phyloP scores from a whole-genome alignment of 2,888 invertebrate genomes.

The Theodoxus fluviatilis region DNA sequence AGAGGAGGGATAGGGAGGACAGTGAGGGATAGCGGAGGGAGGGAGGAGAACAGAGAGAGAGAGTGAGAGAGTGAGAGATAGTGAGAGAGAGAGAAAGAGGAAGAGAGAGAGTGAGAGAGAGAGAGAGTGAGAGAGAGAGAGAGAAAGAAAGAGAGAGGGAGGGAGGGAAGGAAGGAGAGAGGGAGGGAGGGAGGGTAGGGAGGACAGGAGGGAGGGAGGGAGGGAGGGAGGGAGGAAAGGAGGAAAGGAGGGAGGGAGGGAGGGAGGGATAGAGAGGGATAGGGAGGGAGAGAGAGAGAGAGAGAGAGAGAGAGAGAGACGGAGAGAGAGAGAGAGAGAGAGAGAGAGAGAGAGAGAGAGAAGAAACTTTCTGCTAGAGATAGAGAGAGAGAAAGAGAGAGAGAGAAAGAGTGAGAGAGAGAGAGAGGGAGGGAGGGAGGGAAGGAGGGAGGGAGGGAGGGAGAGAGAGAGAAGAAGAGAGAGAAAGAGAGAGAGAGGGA shows the following conservation, averaged over 20 bases:
- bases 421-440: not conserved
- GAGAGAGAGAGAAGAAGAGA: too few relatives aligned
- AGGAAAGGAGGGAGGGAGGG: not conserved
- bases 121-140: not conserved
- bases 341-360: not conserved
- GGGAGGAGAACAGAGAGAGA: constrained; percentile 6
- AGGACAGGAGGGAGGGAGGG: not conserved
- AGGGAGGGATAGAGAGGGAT: not conserved
- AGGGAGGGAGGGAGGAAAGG: not conserved
- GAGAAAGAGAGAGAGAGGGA: not conserved
- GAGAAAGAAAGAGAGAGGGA: not conserved
- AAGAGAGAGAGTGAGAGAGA: constrained; percentile 11
- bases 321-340: not conserved
- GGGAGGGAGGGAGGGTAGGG: not conserved
- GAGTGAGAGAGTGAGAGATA: constrained; percentile 17
- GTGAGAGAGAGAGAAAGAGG: constrained; percentile 18
- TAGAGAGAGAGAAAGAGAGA: not conserved
- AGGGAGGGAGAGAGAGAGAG: not conserved
- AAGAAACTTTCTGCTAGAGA: not conserved
- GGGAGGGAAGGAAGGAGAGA: not conserved
- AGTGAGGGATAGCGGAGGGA: not conserved
- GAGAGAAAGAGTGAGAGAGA: constrained; percentile 12
- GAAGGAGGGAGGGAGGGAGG: too few relatives aligned
- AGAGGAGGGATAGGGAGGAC: not conserved
- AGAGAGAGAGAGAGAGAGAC: constrained; percentile 14